Conservation (phyloP, 2,797 vertebrate genomes). For the Tamandua tetradactyla region DNA sequence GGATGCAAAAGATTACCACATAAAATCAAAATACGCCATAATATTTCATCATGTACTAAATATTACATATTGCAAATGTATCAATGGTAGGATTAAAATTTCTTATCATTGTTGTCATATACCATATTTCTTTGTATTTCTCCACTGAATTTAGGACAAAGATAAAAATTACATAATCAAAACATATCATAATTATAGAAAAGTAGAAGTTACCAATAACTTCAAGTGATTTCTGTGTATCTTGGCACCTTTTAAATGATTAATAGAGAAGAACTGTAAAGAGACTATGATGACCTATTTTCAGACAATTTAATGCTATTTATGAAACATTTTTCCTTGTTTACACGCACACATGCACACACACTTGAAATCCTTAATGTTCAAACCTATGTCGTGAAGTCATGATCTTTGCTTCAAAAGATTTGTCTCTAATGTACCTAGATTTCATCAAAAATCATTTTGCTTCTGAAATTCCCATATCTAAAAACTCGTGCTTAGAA, state of each 20-base stretch:
- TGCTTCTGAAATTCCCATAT: neutral
- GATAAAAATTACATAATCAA: slow-evolving; percentile 28
- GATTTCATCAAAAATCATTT: slow-evolving; percentile 20
- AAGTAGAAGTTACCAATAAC: neutral
- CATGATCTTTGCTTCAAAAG: neutral
- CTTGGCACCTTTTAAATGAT: neutral
- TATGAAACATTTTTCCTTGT: slow-evolving; percentile 9
- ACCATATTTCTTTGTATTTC: neutral
- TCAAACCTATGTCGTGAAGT: neutral
- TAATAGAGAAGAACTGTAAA: neutral
- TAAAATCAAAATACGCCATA: slow-evolving; percentile 86
- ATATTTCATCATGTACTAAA: slow-evolving; percentile 83
- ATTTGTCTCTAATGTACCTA: neutral
- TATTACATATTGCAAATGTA: slow-evolving; percentile 80
- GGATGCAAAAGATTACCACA: slow-evolving; percentile 82
- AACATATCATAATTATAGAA: slow-evolving; percentile 34
- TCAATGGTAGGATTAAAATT: slow-evolving; percentile 79
- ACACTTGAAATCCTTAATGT: neutral
- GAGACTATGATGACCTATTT: neutral
- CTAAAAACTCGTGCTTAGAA: slow-evolving; percentile 9
- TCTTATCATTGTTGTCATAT: slow-evolving; percentile 69
- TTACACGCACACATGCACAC: slow-evolving; percentile 5
- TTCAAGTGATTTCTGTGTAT: neutral
- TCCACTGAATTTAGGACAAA: slow-evolving; percentile 33
- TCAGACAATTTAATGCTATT: slow-evolving; percentile 8